phyloP scores from a whole-genome alignment of 1,140 invertebrate species.

The Ditylenchus dipsaci region DNA sequence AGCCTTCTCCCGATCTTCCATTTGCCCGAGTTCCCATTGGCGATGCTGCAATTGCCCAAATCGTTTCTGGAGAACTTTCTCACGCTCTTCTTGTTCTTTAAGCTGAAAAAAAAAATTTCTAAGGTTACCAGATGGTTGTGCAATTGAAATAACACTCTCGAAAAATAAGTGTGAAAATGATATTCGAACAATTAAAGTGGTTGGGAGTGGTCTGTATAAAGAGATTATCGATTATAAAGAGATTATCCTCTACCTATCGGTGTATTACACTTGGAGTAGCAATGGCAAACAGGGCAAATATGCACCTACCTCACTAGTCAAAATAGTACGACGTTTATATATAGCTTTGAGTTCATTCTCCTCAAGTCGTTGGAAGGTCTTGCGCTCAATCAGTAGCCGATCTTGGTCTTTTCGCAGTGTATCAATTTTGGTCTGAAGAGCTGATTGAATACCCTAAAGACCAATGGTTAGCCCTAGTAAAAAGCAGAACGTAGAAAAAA shows the following conservation, averaged over 20 bases:
- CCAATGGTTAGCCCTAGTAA: constrained; percentile 64
- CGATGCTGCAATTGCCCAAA: constrained; percentile 68
- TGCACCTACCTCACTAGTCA: constrained; percentile 43
- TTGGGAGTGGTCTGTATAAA: too few relatives aligned
- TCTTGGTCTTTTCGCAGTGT: constrained; percentile 80
- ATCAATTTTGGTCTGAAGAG: constrained; percentile 63
- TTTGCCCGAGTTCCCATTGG: constrained; percentile 56
- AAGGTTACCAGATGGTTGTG: background rate
- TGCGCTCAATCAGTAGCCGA: constrained; percentile 85
- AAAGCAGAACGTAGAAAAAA: constrained; percentile 1
- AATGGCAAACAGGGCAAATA: background rate
- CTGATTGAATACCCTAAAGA: constrained; percentile 59
- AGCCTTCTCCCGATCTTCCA: constrained; percentile 31
- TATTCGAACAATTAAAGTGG: background rate
- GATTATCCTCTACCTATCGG: too few relatives aligned
- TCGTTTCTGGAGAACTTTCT: constrained; percentile 79
- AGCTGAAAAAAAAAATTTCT: constrained; percentile 38
- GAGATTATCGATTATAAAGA: too few relatives aligned
- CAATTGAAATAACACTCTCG: background rate
- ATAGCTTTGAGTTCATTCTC: constrained; percentile 84
- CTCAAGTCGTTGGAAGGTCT: constrained; percentile 70
- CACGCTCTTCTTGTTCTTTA: constrained; percentile 76
- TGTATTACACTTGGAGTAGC: background rate
- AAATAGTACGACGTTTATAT: constrained; percentile 67
- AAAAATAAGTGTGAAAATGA: background rate